Evolutionary conservation across 2,113 vertebrate species (phyloP).

Genomic region (Tachycineta bicolor): DNA sequence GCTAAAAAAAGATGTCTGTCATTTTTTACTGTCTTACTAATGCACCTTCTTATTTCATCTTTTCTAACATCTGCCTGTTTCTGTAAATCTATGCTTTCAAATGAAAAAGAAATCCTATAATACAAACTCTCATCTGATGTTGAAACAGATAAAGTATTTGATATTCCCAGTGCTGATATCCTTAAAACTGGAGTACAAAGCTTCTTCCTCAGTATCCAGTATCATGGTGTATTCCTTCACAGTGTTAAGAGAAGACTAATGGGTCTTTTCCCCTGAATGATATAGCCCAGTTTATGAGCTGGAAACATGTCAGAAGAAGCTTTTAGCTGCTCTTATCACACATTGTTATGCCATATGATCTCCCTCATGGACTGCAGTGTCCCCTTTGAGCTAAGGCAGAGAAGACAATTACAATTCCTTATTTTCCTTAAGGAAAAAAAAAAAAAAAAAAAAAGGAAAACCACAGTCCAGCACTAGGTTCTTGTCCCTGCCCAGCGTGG

Average conservation of each 20-base stretch:
- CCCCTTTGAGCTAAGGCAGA: neutral
- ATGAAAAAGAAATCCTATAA: neutral
- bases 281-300: neutral
- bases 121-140: neutral
- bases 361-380: neutral
- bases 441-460: neutral
- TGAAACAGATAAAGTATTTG: neutral
- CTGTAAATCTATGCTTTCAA: neutral
- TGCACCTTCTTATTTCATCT: neutral
- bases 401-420: neutral
- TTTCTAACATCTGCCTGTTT: neutral
- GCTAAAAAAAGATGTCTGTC: neutral
- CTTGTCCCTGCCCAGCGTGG: neutral
- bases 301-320: neutral
- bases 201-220: neutral
- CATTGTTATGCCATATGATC: neutral
- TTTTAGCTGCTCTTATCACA: neutral
- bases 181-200: neutral
- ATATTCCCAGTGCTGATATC: neutral
- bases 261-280: neutral
- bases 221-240: neutral
- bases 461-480: neutral
- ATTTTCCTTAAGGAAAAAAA: neutral
- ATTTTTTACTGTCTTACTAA: constrained; percentile 1
- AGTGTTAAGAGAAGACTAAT: neutral